Conservation (phyloP, 1,140 invertebrate genomes). For the Samia ricini region DNA sequence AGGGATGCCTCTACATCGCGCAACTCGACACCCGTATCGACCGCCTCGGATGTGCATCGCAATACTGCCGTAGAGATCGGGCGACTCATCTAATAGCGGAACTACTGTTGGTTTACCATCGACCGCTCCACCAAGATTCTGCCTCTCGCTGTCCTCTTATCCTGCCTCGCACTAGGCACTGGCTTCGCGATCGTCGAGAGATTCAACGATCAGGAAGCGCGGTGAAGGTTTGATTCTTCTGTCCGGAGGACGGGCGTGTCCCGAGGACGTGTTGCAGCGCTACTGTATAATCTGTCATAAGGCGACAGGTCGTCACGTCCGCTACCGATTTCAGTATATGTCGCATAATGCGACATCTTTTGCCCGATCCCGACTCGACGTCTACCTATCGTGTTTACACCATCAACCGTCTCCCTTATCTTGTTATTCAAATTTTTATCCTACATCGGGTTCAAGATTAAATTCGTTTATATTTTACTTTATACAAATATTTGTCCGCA, state of each 20-base stretch:
- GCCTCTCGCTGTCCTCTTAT: no score
- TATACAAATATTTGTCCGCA: neutral
- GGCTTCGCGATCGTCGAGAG: no score
- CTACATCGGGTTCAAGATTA: neutral
- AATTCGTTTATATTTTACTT: neutral
- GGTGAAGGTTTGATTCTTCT: no score
- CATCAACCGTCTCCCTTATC: neutral
- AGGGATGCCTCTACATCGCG: slow-evolving; percentile 57
- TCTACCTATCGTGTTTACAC: neutral
- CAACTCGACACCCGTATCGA: slow-evolving; percentile 71
- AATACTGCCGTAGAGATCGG: slow-evolving; percentile 64
- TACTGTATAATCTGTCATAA: no score
- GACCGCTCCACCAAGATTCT: no score
- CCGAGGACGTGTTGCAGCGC: no score
- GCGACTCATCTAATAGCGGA: slow-evolving; percentile 52
- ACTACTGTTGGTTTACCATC: no score
- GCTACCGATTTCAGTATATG: neutral
- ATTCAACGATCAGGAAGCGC: no score
- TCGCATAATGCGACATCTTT: neutral
- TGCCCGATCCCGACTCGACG: neutral
- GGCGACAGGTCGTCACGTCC: no score
- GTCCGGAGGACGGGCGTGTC: no score
- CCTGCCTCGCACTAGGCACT: no score
- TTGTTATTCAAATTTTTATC: neutral
- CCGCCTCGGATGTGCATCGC: slow-evolving; percentile 72